phyloP scores from a whole-genome alignment of 2,113 vertebrate genomes.

The Lophotis ruficrista region DNA sequence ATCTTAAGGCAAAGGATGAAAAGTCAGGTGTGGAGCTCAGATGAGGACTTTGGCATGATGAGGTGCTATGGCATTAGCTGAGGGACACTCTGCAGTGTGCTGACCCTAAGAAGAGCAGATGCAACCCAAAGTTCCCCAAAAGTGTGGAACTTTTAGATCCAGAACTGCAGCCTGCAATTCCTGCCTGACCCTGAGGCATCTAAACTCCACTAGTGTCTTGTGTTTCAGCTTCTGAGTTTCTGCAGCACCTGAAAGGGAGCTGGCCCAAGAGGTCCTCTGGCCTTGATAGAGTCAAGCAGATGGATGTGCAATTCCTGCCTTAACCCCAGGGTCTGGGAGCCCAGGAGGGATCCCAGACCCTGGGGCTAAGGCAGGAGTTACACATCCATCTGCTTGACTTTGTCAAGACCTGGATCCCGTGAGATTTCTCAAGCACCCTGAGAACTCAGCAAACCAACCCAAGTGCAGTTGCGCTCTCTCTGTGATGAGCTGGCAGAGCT shows the following conservation, averaged over 20 bases:
- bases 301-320: neutral
- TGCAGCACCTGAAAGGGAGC: neutral
- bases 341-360: neutral
- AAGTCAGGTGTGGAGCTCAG: neutral
- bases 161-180: neutral
- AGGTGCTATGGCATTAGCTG: neutral
- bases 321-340: accelerated
- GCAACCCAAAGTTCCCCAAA: neutral
- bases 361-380: neutral
- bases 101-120: neutral
- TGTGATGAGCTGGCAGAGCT: neutral
- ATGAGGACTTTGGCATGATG: neutral
- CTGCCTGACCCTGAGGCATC: neutral
- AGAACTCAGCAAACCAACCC: neutral
- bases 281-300: neutral
- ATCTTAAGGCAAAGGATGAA: neutral
- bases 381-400: neutral
- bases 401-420: neutral
- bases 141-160: neutral
- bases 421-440: neutral
- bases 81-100: neutral
- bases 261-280: neutral
- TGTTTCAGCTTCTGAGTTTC: neutral
- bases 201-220: neutral
- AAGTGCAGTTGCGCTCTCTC: neutral